Percentiles rank a stretch among this genome's conserved stretches.
Evolutionary conservation across 2,113 vertebrate genomes (phyloP).

Genomic region (Paradisaea rubra): DNA sequence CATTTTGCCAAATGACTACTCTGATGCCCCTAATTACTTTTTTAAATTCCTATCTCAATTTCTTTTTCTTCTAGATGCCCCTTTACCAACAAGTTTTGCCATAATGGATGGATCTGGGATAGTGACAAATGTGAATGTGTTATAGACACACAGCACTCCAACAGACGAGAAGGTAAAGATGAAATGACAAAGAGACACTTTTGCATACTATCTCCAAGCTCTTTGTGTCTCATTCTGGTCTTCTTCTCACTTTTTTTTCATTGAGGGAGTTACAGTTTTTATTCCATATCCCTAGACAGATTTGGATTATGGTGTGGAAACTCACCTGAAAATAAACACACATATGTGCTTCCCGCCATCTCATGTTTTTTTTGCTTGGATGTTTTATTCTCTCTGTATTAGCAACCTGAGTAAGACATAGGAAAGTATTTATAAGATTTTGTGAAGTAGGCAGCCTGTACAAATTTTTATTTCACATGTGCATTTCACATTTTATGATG

Average conservation of each 20-base stretch:
- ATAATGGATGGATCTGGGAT: conserved; percentile 85
- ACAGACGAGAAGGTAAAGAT: conserved; percentile 68
- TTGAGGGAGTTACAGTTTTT: not conserved
- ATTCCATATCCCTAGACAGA: not conserved
- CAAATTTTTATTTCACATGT: not conserved
- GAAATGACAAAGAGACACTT: not conserved
- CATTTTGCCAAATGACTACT: not conserved
- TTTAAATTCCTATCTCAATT: not conserved
- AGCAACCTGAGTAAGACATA: not conserved
- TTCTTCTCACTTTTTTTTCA: not conserved
- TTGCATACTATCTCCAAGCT: not conserved
- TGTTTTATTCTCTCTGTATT: not conserved
- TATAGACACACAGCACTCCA: conserved; percentile 60
- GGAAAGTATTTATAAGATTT: not conserved
- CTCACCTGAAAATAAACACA: not conserved
- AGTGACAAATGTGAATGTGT: conserved; percentile 85
- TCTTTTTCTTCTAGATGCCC: conserved; percentile 66
- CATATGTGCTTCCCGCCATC: fast-evolving
- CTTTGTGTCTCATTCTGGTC: not conserved
- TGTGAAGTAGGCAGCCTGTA: not conserved
- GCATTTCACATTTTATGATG: not conserved
- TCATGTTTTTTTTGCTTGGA: not conserved
- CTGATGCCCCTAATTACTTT: not conserved
- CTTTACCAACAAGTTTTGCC: conserved; percentile 70
- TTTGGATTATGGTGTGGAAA: not conserved